Evolutionary conservation across 2,888 invertebrate genomes (phyloP).

Genomic region (Fragum sueziense): DNA sequence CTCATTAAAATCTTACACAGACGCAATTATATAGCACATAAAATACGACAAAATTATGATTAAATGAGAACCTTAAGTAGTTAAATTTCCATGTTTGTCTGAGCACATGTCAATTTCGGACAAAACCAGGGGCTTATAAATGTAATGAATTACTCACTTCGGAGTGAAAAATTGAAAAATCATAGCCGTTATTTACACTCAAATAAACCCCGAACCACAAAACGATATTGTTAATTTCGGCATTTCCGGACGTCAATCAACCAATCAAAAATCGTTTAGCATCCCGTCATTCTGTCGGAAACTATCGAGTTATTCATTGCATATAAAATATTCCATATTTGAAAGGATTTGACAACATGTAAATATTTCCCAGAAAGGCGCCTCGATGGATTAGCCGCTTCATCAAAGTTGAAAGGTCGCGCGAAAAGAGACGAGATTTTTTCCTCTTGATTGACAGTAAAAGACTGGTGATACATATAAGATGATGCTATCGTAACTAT

Average conservation of each 20-base stretch:
- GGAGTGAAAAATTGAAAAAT: conserved; percentile 59
- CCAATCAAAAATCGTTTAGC: conserved; percentile 56
- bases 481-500: neutral
- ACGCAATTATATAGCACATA: neutral
- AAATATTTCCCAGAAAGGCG: conserved; percentile 50
- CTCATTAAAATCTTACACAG: neutral
- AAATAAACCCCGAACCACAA: conserved; percentile 58
- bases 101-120: conserved; percentile 33
- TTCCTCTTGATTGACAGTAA: neutral
- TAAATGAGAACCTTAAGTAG: neutral
- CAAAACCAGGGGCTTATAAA: conserved; percentile 43
- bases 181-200: conserved; percentile 61
- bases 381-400: conserved; percentile 36
- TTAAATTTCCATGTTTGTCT: conserved; percentile 16
- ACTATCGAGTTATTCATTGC: conserved; percentile 51
- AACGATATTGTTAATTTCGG: conserved; percentile 63
- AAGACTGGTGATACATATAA: neutral
- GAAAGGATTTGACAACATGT: conserved; percentile 51
- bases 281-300: conserved; percentile 25
- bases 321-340: conserved; percentile 62
- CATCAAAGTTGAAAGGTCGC: conserved; percentile 28
- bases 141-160: conserved; percentile 39
- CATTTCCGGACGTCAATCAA: conserved; percentile 54
- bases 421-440: neutral
- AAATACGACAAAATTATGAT: neutral